Conservation (phyloP, 2,888 invertebrate species). For the Gryllus longicercus region DNA sequence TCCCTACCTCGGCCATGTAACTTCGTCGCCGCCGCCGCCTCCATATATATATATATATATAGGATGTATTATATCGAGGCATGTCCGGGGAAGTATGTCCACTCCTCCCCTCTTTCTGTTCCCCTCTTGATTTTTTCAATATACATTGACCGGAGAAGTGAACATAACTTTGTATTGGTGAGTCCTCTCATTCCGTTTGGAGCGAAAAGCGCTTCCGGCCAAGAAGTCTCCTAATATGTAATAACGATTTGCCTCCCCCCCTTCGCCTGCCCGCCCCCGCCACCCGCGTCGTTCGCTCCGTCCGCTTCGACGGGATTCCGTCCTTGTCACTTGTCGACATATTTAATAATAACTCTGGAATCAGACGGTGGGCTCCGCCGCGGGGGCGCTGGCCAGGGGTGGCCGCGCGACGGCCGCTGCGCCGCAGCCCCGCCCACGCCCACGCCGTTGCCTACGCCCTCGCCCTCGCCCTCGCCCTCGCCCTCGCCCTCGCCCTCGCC, state of each 20-base stretch:
- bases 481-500: too few relatives aligned
- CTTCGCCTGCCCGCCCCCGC: neutral
- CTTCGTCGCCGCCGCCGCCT: neutral
- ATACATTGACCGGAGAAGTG: slow-evolving; percentile 17
- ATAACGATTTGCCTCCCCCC: neutral
- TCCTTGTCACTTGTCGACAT: slow-evolving; percentile 2
- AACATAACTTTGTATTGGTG: slow-evolving; percentile 9
- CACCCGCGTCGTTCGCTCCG: neutral
- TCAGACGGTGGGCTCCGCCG: neutral
- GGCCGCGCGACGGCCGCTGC: too few relatives aligned
- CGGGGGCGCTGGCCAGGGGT: neutral
- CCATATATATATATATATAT: slow-evolving; percentile 8
- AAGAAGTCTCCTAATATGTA: slow-evolving; percentile 17
- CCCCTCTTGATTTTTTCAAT: slow-evolving; percentile 11
- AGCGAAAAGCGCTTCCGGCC: slow-evolving; percentile 17
- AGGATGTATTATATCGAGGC: slow-evolving; percentile 10
- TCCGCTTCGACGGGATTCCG: neutral
- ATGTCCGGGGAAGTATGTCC: slow-evolving; percentile 17
- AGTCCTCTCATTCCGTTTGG: slow-evolving; percentile 17
- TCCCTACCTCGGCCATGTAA: slow-evolving; percentile 17
- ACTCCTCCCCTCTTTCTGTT: neutral
- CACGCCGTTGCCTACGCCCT: too few relatives aligned
- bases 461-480: too few relatives aligned
- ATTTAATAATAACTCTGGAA: neutral
- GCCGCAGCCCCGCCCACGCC: too few relatives aligned